Percentiles rank a stretch among this genome's conserved stretches.
Evolutionary conservation across 2,888 invertebrate species (phyloP).

Genomic region (Acleris laterana): DNA sequence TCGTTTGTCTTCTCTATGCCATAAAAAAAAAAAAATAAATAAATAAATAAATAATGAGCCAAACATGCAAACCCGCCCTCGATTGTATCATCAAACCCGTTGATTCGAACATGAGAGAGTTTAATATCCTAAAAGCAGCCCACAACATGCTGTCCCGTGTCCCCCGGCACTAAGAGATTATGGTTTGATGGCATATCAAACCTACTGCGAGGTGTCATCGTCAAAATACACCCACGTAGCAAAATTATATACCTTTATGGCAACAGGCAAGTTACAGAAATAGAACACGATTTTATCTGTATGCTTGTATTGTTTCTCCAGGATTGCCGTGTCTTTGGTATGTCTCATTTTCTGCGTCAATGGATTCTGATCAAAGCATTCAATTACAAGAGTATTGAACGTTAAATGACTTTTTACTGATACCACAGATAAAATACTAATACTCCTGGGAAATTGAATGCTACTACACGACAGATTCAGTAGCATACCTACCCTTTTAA

Average conservation of each 20-base stretch:
- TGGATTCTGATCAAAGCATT: constrained; percentile 10
- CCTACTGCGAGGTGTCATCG: constrained; percentile 31
- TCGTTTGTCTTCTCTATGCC: no score
- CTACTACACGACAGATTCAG: no score
- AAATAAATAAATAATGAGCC: no score
- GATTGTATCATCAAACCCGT: neutral
- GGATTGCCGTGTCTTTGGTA: no score
- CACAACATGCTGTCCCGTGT: constrained; percentile 14
- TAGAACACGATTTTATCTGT: constrained; percentile 6
- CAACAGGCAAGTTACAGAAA: constrained; percentile 15
- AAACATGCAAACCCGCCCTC: neutral
- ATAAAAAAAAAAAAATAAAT: no score
- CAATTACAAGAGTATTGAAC: neutral
- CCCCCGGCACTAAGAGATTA: constrained; percentile 7
- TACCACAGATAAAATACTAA: no score
- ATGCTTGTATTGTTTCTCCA: no score
- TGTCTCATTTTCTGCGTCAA: no score
- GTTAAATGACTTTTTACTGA: no score
- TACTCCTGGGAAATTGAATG: no score
- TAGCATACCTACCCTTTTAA: no score
- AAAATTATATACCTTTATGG: constrained; percentile 6
- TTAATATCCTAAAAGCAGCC: constrained; percentile 34
- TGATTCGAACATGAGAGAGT: constrained; percentile 17
- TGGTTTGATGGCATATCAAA: constrained; percentile 19
- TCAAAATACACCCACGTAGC: constrained; percentile 23